Evolutionary conservation across 2,797 vertebrate species (phyloP).

Genomic region (Strix occidentalis): DNA sequence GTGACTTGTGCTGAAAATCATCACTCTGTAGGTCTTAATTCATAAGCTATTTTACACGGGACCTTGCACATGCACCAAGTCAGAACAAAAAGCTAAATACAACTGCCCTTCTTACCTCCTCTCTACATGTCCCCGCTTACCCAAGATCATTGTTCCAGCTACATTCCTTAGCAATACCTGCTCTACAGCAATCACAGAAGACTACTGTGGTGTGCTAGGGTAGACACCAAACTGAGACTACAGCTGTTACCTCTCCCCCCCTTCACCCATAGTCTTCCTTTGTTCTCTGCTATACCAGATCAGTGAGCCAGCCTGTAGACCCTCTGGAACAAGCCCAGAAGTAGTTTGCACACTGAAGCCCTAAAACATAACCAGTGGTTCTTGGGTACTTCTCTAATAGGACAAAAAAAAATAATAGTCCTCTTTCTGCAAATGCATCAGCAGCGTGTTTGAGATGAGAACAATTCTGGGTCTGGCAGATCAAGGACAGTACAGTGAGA

Average conservation of each 20-base stretch:
- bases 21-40: background rate
- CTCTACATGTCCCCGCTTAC: background rate
- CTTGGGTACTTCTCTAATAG: background rate
- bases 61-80: background rate
- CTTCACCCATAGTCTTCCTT: background rate
- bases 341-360: background rate
- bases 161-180: background rate
- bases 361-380: background rate
- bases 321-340: background rate
- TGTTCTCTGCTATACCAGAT: background rate
- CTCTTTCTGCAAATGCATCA: background rate
- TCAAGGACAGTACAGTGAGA: slow-evolving; percentile 21
- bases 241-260: background rate
- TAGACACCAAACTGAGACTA: background rate
- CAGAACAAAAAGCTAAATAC: background rate
- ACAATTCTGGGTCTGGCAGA: background rate
- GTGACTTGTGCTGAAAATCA: background rate
- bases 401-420: background rate
- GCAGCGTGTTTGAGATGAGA: background rate
- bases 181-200: background rate
- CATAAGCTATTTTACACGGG: background rate
- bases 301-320: background rate
- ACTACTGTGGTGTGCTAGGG: fast-evolving
- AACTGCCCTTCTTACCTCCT: background rate
- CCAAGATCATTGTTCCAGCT: background rate